Evolutionary conservation across 1,140 invertebrate genomes (phyloP).

Genomic region (Araneus ventricosus): DNA sequence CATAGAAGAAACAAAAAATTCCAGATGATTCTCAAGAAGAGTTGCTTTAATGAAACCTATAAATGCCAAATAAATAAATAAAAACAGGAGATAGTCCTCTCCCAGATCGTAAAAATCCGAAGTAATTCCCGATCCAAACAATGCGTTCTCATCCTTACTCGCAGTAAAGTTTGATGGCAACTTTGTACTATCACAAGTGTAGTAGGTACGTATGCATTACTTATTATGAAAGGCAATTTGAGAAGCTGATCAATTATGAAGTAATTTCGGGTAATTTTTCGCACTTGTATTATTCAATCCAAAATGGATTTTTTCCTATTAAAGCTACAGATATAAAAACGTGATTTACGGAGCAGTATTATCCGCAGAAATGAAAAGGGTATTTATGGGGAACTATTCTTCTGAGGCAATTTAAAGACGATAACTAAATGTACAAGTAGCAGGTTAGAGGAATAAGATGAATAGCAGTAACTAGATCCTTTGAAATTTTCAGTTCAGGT

Average conservation of each 20-base stretch:
- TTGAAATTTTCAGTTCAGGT: no score
- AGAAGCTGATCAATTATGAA: slow-evolving; percentile 5
- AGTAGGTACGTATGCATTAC: neutral
- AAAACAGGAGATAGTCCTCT: neutral
- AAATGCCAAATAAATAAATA: slow-evolving; percentile 4
- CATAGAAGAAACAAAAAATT: neutral
- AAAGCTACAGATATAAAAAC: neutral
- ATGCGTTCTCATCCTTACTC: neutral
- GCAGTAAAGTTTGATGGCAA: slow-evolving; percentile 48
- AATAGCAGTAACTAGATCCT: no score
- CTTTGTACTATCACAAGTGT: neutral
- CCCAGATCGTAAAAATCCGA: neutral
- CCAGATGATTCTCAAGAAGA: neutral
- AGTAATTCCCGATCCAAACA: slow-evolving; percentile 13
- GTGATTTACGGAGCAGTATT: neutral
- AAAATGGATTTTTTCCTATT: neutral
- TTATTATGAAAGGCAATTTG: slow-evolving; percentile 18
- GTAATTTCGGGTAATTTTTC: slow-evolving; percentile 2
- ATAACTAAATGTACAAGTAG: neutral
- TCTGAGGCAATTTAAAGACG: neutral
- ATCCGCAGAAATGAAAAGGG: neutral
- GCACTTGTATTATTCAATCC: neutral
- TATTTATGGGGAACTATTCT: neutral
- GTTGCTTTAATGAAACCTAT: neutral
- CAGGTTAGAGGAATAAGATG: no score